These are phyloP conservation scores for Chymomyza procnemis DNA, from an alignment of 2,888 invertebrate genomes.

Conservation along the genomic window DNA sequence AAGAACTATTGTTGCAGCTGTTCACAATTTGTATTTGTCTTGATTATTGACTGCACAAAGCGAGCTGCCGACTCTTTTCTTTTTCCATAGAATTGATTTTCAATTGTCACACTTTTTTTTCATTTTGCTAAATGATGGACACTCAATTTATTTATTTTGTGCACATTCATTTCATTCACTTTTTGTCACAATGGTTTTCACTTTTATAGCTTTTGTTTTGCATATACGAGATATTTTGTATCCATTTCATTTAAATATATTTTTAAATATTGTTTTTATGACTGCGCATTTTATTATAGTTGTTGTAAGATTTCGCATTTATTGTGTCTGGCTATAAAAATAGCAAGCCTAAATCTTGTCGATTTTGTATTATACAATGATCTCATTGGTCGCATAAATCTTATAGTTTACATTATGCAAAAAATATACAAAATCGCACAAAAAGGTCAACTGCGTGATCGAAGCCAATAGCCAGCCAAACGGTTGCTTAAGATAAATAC, in stretches of 20 bases:
- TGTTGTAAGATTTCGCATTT: conserved; percentile 7
- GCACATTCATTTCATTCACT: conserved; percentile 8
- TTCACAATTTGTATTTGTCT: neutral
- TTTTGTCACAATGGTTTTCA: conserved; percentile 29
- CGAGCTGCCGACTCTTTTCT: neutral
- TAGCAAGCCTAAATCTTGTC: conserved; percentile 31
- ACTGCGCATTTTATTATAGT: conserved; percentile 11
- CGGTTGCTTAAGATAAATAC: neutral
- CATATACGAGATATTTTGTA: neutral
- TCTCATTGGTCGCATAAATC: conserved; percentile 61
- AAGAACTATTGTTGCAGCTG: neutral
- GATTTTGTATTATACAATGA: conserved; percentile 44
- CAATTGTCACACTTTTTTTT: neutral
- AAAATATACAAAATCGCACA: conserved; percentile 27
- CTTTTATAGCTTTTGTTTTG: conserved; percentile 28
- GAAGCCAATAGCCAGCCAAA: neutral
- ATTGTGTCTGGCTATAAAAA: conserved; percentile 39
- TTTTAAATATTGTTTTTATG: neutral
- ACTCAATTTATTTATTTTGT: conserved; percentile 1
- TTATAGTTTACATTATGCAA: conserved; percentile 56
- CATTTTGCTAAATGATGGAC: neutral
- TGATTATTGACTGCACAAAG: neutral
- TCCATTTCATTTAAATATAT: conserved; percentile 10
- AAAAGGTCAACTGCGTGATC: neutral
- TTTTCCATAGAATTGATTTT: neutral